phyloP scores from a whole-genome alignment of 2,888 invertebrate species.

The Drosophila percnosoma region DNA sequence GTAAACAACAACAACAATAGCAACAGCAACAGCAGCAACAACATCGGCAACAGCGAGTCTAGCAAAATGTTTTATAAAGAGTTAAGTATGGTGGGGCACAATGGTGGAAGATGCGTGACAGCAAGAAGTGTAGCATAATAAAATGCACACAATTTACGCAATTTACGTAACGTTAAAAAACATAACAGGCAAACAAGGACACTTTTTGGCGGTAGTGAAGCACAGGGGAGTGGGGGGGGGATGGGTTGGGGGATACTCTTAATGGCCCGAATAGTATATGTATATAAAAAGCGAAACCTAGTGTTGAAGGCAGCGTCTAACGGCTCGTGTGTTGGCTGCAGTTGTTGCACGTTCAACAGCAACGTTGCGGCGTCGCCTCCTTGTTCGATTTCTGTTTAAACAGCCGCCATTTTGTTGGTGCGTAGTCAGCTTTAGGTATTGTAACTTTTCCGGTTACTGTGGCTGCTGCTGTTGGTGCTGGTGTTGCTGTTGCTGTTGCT shows the following conservation, averaged over 20 bases:
- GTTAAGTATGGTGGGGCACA: conserved; percentile 19
- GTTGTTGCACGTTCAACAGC: conserved; percentile 3
- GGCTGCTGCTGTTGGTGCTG: not conserved
- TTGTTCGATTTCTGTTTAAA: conserved; percentile 46
- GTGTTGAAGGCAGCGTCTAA: conserved; percentile 33
- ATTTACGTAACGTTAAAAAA: conserved; percentile 69
- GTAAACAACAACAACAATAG: conserved; percentile 14
- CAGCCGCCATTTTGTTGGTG: conserved; percentile 63
- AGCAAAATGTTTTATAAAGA: conserved; percentile 48
- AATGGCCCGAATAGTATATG: conserved; percentile 30
- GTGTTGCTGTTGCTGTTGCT: conserved; percentile 22
- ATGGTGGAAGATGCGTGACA: conserved; percentile 24
- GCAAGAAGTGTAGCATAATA: conserved; percentile 60
- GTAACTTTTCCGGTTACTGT: conserved; percentile 26
- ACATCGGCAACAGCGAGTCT: conserved; percentile 5
- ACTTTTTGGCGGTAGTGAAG: conserved; percentile 16
- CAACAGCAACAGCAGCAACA: too few relatives aligned
- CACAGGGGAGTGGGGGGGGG: not conserved
- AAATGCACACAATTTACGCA: conserved; percentile 72
- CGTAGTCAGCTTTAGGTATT: conserved; percentile 29
- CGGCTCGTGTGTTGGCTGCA: conserved; percentile 8
- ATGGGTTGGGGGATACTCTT: conserved; percentile 28
- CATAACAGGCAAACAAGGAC: conserved; percentile 66
- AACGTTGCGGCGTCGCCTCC: not conserved
- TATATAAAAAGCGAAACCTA: conserved; percentile 6